Evolutionary conservation across 1,140 invertebrate species (phyloP).

Genomic region (Drosophila pseudoobscura): DNA sequence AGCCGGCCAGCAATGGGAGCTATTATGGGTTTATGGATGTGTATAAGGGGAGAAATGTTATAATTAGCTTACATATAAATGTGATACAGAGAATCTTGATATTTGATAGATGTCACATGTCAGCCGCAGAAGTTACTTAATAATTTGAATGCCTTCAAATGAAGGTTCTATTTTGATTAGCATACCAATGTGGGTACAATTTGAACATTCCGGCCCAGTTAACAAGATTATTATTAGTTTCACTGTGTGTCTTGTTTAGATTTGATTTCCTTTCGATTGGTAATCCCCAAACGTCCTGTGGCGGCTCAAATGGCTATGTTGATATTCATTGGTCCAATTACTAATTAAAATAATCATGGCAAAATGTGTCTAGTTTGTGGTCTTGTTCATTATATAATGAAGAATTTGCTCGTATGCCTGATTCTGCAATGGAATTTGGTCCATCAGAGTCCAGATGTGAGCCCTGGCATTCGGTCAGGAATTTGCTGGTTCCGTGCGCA

Average conservation of each 20-base stretch:
- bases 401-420: conserved; percentile 12
- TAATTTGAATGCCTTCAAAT: no score
- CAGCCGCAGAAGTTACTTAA: no score
- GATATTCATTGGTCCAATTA: conserved; percentile 29
- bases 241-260: neutral
- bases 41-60: neutral
- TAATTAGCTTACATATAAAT: neutral
- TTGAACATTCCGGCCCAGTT: neutral
- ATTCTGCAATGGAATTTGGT: conserved; percentile 7
- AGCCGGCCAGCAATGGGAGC: neutral
- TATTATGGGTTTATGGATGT: neutral
- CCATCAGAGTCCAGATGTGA: conserved; percentile 15
- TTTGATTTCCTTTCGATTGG: neutral
- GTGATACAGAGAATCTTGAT: no score
- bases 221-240: neutral
- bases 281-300: conserved; percentile 5
- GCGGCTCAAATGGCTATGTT: conserved; percentile 2
- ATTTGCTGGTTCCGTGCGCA: conserved; percentile 54
- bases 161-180: no score
- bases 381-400: conserved; percentile 31
- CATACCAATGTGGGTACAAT: no score
- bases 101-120: neutral
- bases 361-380: conserved; percentile 46
- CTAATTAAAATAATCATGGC: conserved; percentile 47
- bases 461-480: conserved; percentile 48